Evolutionary conservation across 2,113 vertebrate genomes (phyloP).

Genomic region (Anolis sagrei): DNA sequence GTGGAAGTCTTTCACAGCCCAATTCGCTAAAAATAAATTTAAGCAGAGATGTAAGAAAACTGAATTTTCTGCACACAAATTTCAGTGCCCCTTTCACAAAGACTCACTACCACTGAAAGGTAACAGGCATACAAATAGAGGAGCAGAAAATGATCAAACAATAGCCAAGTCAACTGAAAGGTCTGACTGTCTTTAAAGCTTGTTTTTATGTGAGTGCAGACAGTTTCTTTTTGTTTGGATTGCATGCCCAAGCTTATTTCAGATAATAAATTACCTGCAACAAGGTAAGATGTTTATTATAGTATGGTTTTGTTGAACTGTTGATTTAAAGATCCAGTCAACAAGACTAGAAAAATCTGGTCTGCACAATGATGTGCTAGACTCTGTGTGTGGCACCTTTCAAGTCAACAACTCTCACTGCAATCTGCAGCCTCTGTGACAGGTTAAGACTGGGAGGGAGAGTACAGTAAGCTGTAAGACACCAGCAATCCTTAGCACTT

Average conservation of each 20-base stretch:
- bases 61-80: neutral
- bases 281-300: neutral
- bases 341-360: neutral
- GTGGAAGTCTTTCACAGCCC: neutral
- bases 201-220: neutral
- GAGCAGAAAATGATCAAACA: neutral
- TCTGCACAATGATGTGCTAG: neutral
- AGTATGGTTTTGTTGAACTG: neutral
- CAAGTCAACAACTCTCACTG: neutral
- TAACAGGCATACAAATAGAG: neutral
- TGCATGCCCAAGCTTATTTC: neutral
- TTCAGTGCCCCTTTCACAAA: no score
- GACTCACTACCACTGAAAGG: neutral
- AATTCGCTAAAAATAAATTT: neutral
- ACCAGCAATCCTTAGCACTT: neutral
- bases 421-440: neutral
- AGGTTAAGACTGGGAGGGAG: neutral
- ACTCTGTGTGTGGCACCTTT: neutral
- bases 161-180: neutral
- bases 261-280: neutral
- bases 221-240: neutral
- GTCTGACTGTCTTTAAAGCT: no score
- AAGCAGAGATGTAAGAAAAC: neutral
- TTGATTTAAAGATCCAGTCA: neutral
- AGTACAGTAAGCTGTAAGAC: neutral